A percentile compares a stretch with the other conserved stretches of the same genome.
phyloP scores from a whole-genome alignment of 2,888 invertebrate species.

The Andrena marginata region DNA sequence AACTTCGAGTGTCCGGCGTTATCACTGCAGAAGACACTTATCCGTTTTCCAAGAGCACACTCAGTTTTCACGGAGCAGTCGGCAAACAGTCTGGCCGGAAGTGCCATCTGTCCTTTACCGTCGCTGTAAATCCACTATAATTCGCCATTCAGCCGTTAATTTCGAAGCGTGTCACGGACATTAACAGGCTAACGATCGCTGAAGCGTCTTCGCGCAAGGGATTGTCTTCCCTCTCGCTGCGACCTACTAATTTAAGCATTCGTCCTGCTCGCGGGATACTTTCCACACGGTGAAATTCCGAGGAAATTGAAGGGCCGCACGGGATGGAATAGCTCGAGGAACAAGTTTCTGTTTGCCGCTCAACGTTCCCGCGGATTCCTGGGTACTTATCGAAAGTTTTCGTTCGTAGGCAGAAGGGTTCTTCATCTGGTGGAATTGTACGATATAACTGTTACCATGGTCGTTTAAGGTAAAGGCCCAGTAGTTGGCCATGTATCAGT shows the following conservation, averaged over 20 bases:
- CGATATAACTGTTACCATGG: not conserved
- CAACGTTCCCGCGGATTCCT: not conserved
- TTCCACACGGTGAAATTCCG: conserved; percentile 38
- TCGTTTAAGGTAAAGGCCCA: too few species aligned
- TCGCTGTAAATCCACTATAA: conserved; percentile 69
- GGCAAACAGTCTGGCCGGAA: conserved; percentile 28
- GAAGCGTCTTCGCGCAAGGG: conserved; percentile 67
- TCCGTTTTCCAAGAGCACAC: not conserved
- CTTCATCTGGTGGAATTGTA: not conserved
- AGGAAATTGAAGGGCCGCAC: conserved; percentile 31
- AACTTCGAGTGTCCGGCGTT: not conserved
- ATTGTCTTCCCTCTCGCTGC: conserved; percentile 41
- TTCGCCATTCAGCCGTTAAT: conserved; percentile 73
- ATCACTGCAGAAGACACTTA: not conserved
- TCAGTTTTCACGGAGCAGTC: conserved; percentile 6
- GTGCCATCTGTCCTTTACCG: conserved; percentile 40
- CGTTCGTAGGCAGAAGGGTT: not conserved
- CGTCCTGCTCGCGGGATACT: conserved; percentile 36
- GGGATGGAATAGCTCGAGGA: not conserved
- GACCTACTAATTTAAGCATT: conserved; percentile 56
- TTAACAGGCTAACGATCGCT: conserved; percentile 72
- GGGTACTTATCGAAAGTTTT: conserved; percentile 4
- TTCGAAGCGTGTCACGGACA: conserved; percentile 71
- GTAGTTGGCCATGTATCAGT: too few species aligned
- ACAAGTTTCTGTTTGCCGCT: conserved; percentile 18